phyloP scores from a whole-genome alignment of 2,888 invertebrate species.

The Smittia aterrima region DNA sequence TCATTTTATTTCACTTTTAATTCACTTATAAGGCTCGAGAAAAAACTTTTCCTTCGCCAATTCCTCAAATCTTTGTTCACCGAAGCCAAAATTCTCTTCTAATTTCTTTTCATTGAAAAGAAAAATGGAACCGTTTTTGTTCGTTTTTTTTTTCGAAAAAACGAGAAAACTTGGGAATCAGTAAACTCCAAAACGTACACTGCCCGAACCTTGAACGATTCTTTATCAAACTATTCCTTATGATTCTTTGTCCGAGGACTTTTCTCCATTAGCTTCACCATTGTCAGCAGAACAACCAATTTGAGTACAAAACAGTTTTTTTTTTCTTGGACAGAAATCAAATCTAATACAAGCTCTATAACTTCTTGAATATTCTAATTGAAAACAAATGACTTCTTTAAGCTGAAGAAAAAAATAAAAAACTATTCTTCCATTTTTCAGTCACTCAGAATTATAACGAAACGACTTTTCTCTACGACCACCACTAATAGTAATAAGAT shows the following conservation, averaged over 20 bases:
- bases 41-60: not conserved
- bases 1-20: not conserved
- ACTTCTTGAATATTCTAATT: not conserved
- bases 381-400: conserved; percentile 12
- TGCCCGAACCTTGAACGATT: not conserved
- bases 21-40: not conserved
- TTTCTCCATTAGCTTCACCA: not conserved
- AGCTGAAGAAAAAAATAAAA: conserved; percentile 3
- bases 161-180: not conserved
- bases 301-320: not conserved
- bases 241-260: not conserved
- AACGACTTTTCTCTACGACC: conserved; percentile 40
- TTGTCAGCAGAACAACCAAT: not conserved
- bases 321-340: not conserved
- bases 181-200: no score
- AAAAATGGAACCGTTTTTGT: conserved; percentile 18
- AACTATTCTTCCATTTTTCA: conserved; percentile 26
- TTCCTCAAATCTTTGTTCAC: not conserved
- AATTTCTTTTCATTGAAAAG: conserved; percentile 40
- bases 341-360: not conserved
- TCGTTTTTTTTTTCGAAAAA: conserved; percentile 3
- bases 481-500: conserved; percentile 39
- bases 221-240: not conserved
- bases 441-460: conserved; percentile 33
- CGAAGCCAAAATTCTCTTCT: not conserved